These are phyloP conservation scores for Gandaritis pyraliata DNA, from an alignment of 2,888 invertebrate genomes.

Conservation along the genomic window DNA sequence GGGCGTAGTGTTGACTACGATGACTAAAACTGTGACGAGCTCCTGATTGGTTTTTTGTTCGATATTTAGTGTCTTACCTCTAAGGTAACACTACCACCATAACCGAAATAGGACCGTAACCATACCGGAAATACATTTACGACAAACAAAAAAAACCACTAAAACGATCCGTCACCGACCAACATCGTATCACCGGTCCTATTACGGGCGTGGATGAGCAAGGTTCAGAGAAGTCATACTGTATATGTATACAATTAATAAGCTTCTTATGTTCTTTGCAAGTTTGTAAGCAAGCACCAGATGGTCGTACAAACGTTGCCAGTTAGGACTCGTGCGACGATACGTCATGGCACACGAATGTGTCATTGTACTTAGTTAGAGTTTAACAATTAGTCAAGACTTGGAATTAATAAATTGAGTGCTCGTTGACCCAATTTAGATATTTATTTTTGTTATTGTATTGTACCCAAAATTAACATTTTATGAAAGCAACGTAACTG, in stretches of 20 bases:
- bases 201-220: not conserved
- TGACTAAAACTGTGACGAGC: constrained; percentile 30
- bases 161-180: too few species aligned
- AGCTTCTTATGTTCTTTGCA: not conserved
- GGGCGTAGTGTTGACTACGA: constrained; percentile 46
- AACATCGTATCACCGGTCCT: not conserved
- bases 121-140: not conserved
- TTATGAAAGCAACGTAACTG: constrained; percentile 40
- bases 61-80: not conserved
- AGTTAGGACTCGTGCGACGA: constrained; percentile 23
- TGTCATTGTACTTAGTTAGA: constrained; percentile 81
- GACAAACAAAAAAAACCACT: too few species aligned
- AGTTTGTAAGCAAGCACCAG: constrained; percentile 8
- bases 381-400: constrained; percentile 74
- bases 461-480: constrained; percentile 73
- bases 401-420: constrained; percentile 75
- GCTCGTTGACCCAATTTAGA: constrained; percentile 82
- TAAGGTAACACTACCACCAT: not conserved
- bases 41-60: constrained; percentile 33
- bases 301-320: constrained; percentile 28
- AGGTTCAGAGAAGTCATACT: constrained; percentile 1
- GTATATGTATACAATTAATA: not conserved
- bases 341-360: constrained; percentile 44
- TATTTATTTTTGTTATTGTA: constrained; percentile 84
- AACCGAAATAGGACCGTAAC: not conserved